These are phyloP conservation scores for Dryococelus australis DNA, from an alignment of 2,888 invertebrate species.

Conservation along the genomic window DNA sequence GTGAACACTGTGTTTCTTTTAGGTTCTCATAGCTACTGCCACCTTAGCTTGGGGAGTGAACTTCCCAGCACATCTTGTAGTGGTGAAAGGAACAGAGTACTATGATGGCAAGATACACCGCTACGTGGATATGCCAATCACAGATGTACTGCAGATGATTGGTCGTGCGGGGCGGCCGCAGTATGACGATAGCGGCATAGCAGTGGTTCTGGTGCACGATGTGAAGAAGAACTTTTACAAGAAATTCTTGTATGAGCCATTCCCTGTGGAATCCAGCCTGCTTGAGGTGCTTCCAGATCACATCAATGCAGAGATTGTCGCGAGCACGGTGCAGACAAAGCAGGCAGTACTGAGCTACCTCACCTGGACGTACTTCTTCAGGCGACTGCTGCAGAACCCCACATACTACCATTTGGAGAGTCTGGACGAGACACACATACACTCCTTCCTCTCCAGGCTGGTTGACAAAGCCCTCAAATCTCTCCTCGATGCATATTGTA, in stretches of 20 bases:
- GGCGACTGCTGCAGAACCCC: constrained; percentile 76
- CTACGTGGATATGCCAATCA: constrained; percentile 99
- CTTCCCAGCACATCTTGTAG: constrained; percentile 96
- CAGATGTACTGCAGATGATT: constrained; percentile 99
- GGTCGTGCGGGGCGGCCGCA: constrained; percentile 98
- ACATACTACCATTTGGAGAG: constrained; percentile 85
- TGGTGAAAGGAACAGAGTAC: constrained; percentile 99
- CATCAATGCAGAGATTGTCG: constrained; percentile 95
- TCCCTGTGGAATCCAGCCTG: constrained; percentile 97
- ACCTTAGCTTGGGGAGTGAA: constrained; percentile 99
- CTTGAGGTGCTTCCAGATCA: constrained; percentile 93
- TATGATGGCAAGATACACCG: constrained; percentile 96
- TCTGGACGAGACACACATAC: constrained; percentile 72
- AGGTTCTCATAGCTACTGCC: constrained; percentile 94
- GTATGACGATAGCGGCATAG: constrained; percentile 85
- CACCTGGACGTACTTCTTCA: constrained; percentile 98
- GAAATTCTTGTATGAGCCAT: constrained; percentile 98
- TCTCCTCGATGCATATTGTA: constrained; percentile 79
- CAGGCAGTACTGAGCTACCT: constrained; percentile 95
- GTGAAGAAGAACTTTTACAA: constrained; percentile 99
- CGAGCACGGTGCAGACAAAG: constrained; percentile 92
- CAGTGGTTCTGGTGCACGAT: constrained; percentile 91
- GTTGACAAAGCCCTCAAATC: constrained; percentile 80
- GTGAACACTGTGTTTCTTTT: constrained; percentile 31
- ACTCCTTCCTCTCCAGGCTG: constrained; percentile 78